Base-by-base conservation (phyloP, 1,140 invertebrate genomes). In the Solen grandis region DNA sequence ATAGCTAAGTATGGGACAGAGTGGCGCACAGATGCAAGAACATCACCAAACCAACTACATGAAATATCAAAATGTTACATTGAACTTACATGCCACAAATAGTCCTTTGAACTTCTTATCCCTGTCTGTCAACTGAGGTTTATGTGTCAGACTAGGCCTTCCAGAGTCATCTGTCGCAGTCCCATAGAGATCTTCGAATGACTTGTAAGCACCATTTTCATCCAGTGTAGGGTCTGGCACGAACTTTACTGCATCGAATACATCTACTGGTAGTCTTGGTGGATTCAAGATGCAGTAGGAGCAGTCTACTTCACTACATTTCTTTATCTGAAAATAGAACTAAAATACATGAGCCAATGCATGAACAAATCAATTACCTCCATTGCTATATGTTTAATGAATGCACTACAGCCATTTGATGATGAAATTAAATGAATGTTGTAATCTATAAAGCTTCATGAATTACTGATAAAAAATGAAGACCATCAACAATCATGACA, bases 261-360 rank as follows among this genome's bases (percentile, higher is more conserved):
- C 25, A 10, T 70, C n/a, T 19, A 29, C 41, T 52, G 66, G 66
- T 14, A 68, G 33, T 3, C 63, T 33, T 68, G 63, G 63, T 2
- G 63, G 63, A 22, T 68, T 68, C 14, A 68, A n/a, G 8, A 68
- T 19, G 35, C 63, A 68, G 63, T 68, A 68, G 14, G 10, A n/a
- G 25, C 66, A 69, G 2, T 69, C 41, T 41, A n/a, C 33, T 3
- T 14, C 13, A 22, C 27, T 22, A 52, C 66, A 69, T 52, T 69
- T 69, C 66, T 69, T 69, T 46, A 69, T 69, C 66, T 69, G 66
- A 52, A 69, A 69, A 50, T 52, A 27, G 4, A 63, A 63, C 60
- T 55, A 55, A 55, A 63, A 29, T 63, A 36, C n/a, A 63, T 5
- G 60, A 31, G 60, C 10, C 33, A 13, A 63, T 63, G 27, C 33